Conservation (phyloP, 2,113 vertebrate genomes). For the Rhombomys opimus region DNA sequence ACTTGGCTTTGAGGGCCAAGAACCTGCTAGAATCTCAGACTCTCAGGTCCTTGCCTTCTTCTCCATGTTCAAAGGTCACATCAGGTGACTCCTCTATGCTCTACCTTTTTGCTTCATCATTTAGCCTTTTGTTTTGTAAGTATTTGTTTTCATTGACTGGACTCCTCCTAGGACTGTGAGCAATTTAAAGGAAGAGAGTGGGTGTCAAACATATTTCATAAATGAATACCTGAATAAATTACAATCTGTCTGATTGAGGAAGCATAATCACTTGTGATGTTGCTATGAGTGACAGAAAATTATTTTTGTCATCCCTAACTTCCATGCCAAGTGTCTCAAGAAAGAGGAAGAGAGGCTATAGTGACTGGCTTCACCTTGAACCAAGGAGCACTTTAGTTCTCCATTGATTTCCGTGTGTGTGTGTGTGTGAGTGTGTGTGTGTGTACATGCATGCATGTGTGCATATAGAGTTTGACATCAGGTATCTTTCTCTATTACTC, state of each 20-base stretch:
- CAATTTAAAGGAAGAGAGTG: slow-evolving; percentile 36
- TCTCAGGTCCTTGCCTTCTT: neutral
- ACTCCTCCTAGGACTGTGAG: neutral
- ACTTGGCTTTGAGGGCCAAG: neutral
- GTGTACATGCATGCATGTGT: neutral
- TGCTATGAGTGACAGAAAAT: slow-evolving; percentile 19
- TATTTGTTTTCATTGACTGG: neutral
- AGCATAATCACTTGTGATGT: neutral
- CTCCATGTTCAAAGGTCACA: neutral
- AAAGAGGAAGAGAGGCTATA: slow-evolving; percentile 6
- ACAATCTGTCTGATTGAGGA: neutral
- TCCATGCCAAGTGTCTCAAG: slow-evolving; percentile 34
- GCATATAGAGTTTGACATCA: neutral
- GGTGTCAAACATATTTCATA: slow-evolving; percentile 34
- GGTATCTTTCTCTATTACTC: neutral
- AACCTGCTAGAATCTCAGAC: neutral
- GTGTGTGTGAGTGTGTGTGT: neutral
- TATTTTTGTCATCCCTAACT: slow-evolving; percentile 5
- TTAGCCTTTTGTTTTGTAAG: neutral
- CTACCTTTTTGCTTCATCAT: neutral
- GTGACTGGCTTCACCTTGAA: neutral
- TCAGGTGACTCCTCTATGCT: neutral
- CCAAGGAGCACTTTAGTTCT: neutral
- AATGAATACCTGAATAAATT: slow-evolving; percentile 59
- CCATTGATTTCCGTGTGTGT: neutral